Base-by-base conservation (phyloP, 2,888 invertebrate species). In the Pandemis cinnamomeana region DNA sequence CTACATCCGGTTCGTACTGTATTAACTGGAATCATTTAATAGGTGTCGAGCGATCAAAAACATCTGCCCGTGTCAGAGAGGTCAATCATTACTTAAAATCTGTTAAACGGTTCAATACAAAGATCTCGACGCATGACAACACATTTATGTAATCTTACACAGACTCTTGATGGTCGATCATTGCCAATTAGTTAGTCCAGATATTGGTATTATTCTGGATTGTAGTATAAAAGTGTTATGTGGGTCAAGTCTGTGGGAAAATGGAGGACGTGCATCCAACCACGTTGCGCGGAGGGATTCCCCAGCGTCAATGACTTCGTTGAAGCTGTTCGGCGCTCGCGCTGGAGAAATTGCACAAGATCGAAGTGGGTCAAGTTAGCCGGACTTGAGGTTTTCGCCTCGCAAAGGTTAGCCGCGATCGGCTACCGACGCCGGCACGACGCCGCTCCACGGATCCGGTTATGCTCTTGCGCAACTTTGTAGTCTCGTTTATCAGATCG, bases 311-410 rank as follows among this genome's bases (percentile, higher is more conserved):
- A 83, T 79, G 84, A 82, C 86, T 92, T 92, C 92, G 90, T 89
- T 87, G 91, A 89, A 92, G 83, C 84, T 84, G 82, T 83, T 86
- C 86, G 83, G 85, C 87, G 87, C 70, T 67, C 64, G 66, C 67
- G 64, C 86, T 83, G 91, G 91, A 91, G 93, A 94, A 93, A 93
- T 93, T 93, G 91, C 93, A 90, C 90, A 92, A 93, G 89, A 86
- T 79, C 82, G 79, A 93, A 87, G 93, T 94, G 82, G 94, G 94
- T 93, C 94, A 92, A 91, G 93, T 86, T 91, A 89, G 91, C 91
- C 93, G 93, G 93, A 93, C 90, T 91, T 89, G 20, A 89, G 84
- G 90, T 91, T 92, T 91, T 90, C 89, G 91, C 91, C 86, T 86
- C 87, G 89, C 86, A 93, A 92, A 93, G 93, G 93, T 93, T 93